phyloP scores from a whole-genome alignment of 2,797 vertebrate species.

The Hydrophis major region DNA sequence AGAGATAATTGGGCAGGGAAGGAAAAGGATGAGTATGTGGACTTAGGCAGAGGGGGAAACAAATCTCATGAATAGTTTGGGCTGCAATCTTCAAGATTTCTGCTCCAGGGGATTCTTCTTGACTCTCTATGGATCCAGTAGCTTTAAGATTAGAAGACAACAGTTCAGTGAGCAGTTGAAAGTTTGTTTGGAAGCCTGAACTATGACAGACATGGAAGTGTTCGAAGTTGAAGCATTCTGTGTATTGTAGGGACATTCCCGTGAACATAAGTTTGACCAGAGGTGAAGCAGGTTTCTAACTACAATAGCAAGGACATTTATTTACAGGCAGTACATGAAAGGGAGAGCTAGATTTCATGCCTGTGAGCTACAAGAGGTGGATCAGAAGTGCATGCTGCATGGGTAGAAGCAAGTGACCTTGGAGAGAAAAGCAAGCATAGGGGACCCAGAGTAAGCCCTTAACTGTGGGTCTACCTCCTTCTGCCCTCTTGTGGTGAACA shows the following conservation, averaged over 20 bases:
- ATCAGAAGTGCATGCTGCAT: not conserved
- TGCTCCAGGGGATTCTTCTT: constrained; percentile 6
- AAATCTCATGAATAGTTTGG: constrained; percentile 44
- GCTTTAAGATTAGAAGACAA: constrained; percentile 10
- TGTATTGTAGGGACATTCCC: not conserved
- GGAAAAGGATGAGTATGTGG: constrained; percentile 63
- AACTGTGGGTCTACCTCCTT: not conserved
- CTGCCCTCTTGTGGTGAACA: not conserved
- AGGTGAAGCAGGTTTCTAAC: not conserved
- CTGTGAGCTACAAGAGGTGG: not conserved
- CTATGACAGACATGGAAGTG: constrained; percentile 50
- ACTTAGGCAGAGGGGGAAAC: constrained; percentile 29
- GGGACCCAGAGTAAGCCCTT: not conserved
- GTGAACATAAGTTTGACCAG: not conserved
- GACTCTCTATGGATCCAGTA: not conserved
- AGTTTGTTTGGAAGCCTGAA: constrained; percentile 60
- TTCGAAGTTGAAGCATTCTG: not conserved
- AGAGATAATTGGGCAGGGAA: constrained; percentile 74
- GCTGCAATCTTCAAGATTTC: not conserved
- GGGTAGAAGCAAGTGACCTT: not conserved
- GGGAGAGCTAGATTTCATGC: not conserved
- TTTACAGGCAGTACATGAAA: not conserved
- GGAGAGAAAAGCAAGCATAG: not conserved
- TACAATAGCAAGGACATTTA: not conserved
- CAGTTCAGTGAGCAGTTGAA: constrained; percentile 57